Evolutionary conservation across 1,140 invertebrate genomes (phyloP), one percentile per base, ranked within the genome.

Genomic region (Pteromalus puparum): DNA sequence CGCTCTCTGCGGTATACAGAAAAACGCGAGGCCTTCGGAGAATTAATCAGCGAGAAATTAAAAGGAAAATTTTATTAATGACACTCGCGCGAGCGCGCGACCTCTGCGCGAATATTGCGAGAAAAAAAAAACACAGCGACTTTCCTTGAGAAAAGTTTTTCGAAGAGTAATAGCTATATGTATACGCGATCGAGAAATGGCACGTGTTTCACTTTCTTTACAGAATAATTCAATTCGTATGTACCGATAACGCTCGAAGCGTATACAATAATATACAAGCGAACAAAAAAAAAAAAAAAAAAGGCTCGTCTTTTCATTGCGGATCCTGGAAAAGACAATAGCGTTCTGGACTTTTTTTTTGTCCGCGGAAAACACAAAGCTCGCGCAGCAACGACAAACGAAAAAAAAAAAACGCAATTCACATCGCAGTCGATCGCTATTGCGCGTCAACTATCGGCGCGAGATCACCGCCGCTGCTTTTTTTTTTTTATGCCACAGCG

Each of bases 401-500:
- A n/a, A 61, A 80, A 75, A 61, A 48, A 65, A 80, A 81, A 74
- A 81, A 30, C 26, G 24, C 74, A 68, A 83, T 78, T 78, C 82
- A 78, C 61, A 78, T 48, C 67, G 72, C 13, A 18, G 53, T 7
- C 46, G 28, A 83, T 83, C 30, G 46, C 15, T 78, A 78, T 78
- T 83, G 30, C 75, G 75, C 75, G 26, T 77, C 38, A 46, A 61
- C 75, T 72, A 84, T 73, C 76, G 28, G 53, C 53, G 15, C 5
- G 12, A 61, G 65, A 78, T 83, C 53, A 30, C 38, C 53, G 24
- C 42, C 30, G 46, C 30, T 18, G 42, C 26, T 34, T 3, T 15
- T 30, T 34, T 21, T 73, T 72, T 30, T 73, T 73, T 21, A 42
- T 73, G 18, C 53, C 18, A 3, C 53, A 21, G 6, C 21, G 53